phyloP scores from a whole-genome alignment of 2,113 vertebrate species.

The Gorsachius goisagi region DNA sequence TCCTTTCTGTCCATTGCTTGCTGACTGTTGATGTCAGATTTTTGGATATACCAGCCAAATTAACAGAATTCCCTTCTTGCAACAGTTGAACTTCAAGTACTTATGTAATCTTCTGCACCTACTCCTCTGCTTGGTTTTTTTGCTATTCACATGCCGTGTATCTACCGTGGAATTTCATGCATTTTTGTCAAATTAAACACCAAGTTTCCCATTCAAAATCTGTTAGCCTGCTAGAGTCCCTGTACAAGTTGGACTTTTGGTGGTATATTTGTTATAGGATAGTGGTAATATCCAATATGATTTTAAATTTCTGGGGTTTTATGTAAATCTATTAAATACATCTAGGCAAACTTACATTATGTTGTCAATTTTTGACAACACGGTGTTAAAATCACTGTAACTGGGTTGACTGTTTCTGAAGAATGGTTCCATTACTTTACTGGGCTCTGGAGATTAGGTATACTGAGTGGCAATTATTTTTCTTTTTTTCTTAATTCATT shows the following conservation, averaged over 20 bases:
- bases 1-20: neutral
- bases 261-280: neutral
- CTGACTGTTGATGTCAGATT: neutral
- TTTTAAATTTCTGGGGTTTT: neutral
- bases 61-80: neutral
- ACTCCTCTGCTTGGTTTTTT: neutral
- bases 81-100: neutral
- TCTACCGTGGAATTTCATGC: neutral
- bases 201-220: neutral
- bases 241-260: neutral
- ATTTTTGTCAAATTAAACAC: neutral
- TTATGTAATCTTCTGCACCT: neutral
- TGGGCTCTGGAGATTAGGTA: constrained; percentile 1
- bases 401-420: neutral
- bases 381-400: neutral
- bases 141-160: neutral
- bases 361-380: neutral
- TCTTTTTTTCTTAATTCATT: constrained; percentile 10
- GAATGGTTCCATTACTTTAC: neutral
- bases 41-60: neutral
- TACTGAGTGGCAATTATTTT: neutral
- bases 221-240: neutral
- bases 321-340: neutral
- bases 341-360: neutral
- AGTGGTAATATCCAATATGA: neutral